Evolutionary conservation across 2,888 invertebrate species (phyloP), one percentile per base, ranked within the genome.

Genomic region (Morpho helenor): DNA sequence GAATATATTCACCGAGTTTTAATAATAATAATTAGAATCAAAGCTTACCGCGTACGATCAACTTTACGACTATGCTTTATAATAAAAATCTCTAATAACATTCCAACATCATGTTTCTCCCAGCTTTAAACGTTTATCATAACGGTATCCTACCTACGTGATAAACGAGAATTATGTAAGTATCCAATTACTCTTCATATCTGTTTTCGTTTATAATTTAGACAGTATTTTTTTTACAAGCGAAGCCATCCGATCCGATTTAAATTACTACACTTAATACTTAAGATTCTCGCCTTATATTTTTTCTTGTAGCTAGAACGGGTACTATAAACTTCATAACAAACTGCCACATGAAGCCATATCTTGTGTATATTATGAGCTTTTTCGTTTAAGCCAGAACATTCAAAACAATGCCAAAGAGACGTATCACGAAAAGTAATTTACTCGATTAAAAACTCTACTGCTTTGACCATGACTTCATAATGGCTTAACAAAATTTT

Each of bases 351-450:
- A 78, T 78, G 77, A 73, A 76, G 80, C 87, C 79, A 84, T 91
- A 90, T 91, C 89, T 90, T 84, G 83, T 83, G 77, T 83, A 87
- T 76, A 82, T 90, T 91, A 91, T 87, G 91, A 89, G 87, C 82
- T 81, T 88, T 88, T 88, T 85, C 85, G 82, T 85, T 85, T 80
- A 84, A 83, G 78, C 77, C 79, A 72, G 75, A 77, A 72, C 71
- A 70, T 69, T 67, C 59, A 45, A 57, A 51, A 52, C 56, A 65
- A 16, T 60, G 61, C 49, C 43, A 72, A 72, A 81, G 55, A 48
- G 74, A 62, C 65, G 31, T 73, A 79, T 61, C 54, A 61, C 53
- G 61, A 61, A 57, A 51, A n/a, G 23, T 7, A 48, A 51, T 16
- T 42, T 64, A 67, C 57, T 56, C 60, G 56, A 80, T 71, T 70